phyloP scores from a whole-genome alignment of 1,140 invertebrate species.

The Yoshiicerus persimilis region DNA sequence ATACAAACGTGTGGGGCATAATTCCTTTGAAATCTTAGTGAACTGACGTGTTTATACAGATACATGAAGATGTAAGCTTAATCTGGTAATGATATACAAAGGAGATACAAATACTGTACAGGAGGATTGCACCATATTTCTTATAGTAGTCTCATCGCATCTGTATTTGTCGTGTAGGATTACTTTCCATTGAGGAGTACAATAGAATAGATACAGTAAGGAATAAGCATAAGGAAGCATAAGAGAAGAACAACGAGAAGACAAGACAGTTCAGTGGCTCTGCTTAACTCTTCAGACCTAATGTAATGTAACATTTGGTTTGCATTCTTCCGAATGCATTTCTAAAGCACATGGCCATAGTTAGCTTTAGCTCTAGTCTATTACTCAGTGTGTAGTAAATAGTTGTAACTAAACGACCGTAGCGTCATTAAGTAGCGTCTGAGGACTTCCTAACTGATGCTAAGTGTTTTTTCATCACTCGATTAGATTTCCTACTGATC shows the following conservation, averaged over 20 bases:
- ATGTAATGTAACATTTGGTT: background rate
- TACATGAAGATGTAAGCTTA: background rate
- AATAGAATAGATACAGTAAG: too few relatives aligned
- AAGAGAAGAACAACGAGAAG: background rate
- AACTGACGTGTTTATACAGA: background rate
- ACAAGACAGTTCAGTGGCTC: background rate
- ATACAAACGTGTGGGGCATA: background rate
- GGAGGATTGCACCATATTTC: background rate
- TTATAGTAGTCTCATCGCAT: background rate
- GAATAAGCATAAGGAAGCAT: background rate
- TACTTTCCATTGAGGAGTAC: too few relatives aligned
- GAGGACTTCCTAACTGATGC: background rate
- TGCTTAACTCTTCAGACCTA: background rate
- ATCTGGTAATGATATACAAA: background rate
- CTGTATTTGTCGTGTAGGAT: background rate
- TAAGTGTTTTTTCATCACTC: constrained; percentile 5
- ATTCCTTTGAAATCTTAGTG: too few relatives aligned
- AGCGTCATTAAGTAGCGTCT: background rate
- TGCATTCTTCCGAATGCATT: background rate
- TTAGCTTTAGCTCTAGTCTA: too few relatives aligned
- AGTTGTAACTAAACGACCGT: background rate
- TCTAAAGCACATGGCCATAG: background rate
- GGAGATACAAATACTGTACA: background rate
- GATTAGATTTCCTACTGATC: background rate
- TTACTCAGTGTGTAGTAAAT: too few relatives aligned